Evolutionary conservation across 2,113 vertebrate genomes (phyloP).

Genomic region (Hyperoodon ampullatus): DNA sequence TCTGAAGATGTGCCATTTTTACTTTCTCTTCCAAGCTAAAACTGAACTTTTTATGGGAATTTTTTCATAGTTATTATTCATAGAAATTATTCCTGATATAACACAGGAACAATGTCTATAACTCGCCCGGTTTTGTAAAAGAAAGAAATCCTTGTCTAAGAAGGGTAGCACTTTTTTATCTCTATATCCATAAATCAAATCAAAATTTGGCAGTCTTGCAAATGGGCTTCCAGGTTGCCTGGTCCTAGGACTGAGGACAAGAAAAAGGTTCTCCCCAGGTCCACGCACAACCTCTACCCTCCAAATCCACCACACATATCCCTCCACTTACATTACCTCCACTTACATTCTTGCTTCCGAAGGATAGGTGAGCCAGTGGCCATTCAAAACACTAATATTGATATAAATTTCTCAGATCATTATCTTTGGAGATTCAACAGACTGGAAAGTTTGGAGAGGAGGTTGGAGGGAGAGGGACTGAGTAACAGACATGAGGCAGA

Average conservation of each 20-base stretch:
- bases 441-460: neutral
- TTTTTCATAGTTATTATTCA: neutral
- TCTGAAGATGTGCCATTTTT: neutral
- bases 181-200: neutral
- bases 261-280: neutral
- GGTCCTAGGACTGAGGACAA: neutral
- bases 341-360: neutral
- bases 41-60: neutral
- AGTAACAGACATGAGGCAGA: neutral
- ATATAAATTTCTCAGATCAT: neutral
- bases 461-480: neutral
- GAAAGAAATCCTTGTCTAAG: neutral
- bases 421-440: neutral
- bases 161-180: neutral
- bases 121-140: neutral
- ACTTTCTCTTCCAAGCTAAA: conserved; percentile 1
- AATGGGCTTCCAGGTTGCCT: neutral
- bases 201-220: neutral
- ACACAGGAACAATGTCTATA: neutral
- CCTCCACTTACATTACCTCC: neutral
- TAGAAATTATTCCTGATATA: neutral
- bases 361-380: neutral
- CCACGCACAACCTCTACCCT: neutral
- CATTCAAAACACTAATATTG: neutral
- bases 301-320: neutral